Percentiles rank a stretch among this genome's conserved stretches.
Evolutionary conservation across 2,888 invertebrate genomes (phyloP).

Genomic region (Lissocephala sabroskyi): DNA sequence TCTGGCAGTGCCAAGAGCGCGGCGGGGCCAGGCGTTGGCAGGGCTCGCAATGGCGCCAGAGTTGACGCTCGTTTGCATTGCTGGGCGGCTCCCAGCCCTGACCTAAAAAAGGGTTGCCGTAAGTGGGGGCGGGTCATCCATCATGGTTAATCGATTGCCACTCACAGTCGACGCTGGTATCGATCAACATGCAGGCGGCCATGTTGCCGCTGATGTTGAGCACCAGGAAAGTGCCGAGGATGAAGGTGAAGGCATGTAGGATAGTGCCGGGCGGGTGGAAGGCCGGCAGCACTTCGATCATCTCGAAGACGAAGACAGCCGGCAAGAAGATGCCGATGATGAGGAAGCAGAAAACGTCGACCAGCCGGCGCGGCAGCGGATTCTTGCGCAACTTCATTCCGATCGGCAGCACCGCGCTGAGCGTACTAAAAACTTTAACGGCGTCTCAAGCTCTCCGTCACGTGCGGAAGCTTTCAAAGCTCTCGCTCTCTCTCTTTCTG

Average conservation of each 20-base stretch:
- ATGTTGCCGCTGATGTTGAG: constrained; percentile 85
- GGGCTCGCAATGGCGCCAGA: constrained; percentile 83
- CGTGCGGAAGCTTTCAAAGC: no score
- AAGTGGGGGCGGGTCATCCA: no score
- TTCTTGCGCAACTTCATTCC: constrained; percentile 42
- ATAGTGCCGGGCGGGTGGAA: constrained; percentile 75
- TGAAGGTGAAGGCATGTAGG: constrained; percentile 76
- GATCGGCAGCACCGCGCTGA: no score
- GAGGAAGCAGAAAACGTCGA: constrained; percentile 58
- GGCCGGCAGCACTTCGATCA: constrained; percentile 82
- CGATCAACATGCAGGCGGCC: constrained; percentile 81
- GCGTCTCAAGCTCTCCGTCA: no score
- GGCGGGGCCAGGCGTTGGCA: constrained; percentile 85
- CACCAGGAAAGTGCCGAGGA: constrained; percentile 80
- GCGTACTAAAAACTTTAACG: no score
- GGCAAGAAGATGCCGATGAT: constrained; percentile 52
- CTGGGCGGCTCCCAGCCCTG: constrained; percentile 38
- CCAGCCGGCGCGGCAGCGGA: constrained; percentile 44
- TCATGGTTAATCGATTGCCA: constrained; percentile 2
- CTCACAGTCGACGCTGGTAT: constrained; percentile 81
- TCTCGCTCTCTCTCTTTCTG: no score
- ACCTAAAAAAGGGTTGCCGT: constrained; percentile 35
- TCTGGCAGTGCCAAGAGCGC: constrained; percentile 91
- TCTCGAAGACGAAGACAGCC: constrained; percentile 62
- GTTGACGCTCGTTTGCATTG: constrained; percentile 7